Conservation (phyloP, 2,797 vertebrate species). For the Neostethus bicornis region DNA sequence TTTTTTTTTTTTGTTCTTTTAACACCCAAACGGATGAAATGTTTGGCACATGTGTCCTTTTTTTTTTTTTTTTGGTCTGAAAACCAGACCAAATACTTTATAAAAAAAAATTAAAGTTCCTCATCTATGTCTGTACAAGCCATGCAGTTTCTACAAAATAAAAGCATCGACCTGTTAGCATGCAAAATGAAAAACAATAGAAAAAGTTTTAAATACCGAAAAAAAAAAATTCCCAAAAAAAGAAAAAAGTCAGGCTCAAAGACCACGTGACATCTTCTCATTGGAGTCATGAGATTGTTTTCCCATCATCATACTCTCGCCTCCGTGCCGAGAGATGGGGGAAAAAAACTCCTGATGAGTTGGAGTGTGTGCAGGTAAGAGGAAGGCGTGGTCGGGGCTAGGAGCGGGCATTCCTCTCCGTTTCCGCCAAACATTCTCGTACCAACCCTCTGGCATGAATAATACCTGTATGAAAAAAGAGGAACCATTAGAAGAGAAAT, state of each 20-base stretch:
- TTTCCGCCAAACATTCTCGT: constrained; percentile 97
- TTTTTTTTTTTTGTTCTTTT: constrained; percentile 36
- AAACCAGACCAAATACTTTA: constrained; percentile 71
- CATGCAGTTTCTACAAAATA: constrained; percentile 85
- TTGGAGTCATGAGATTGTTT: constrained; percentile 44
- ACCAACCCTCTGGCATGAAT: constrained; percentile 96
- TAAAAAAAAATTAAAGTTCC: constrained; percentile 60
- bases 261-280: constrained; percentile 55
- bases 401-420: constrained; percentile 94
- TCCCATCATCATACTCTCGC: too few species aligned
- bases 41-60: constrained; percentile 65
- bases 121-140: constrained; percentile 83
- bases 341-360: too few species aligned
- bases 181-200: constrained; percentile 77
- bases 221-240: constrained; percentile 65
- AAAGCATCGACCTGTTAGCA: constrained; percentile 79
- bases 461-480: constrained; percentile 84
- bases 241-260: constrained; percentile 62
- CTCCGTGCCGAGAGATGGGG: too few species aligned
- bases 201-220: constrained; percentile 62
- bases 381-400: constrained; percentile 71
- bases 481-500: neutral
- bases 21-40: constrained; percentile 73
- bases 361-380: constrained; percentile 55
- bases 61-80: constrained; percentile 71